A percentile compares a stretch with the other conserved stretches of the same genome.
Conservation (phyloP, 2,888 invertebrate genomes). For the Idaea biselata region DNA sequence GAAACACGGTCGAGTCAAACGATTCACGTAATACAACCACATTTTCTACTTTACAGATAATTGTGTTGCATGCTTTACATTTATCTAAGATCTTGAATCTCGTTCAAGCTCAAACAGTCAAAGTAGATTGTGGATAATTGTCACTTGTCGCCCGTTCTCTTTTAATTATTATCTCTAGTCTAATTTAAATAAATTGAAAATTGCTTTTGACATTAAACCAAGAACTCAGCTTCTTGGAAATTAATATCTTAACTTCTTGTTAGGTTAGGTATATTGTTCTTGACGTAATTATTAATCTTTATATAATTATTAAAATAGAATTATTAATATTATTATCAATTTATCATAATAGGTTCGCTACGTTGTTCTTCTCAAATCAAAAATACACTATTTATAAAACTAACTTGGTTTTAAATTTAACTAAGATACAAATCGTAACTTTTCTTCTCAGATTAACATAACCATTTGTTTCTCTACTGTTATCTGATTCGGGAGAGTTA, state of each 20-base stretch:
- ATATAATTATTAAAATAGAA: no score
- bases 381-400: not conserved
- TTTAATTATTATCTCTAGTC: not conserved
- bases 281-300: no score
- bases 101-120: not conserved
- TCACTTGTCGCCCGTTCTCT: not conserved
- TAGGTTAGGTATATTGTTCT: no score
- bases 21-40: constrained; percentile 49
- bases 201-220: not conserved
- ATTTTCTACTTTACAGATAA: constrained; percentile 59
- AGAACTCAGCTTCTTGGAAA: not conserved
- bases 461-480: constrained; percentile 5
- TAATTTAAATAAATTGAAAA: not conserved
- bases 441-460: not conserved
- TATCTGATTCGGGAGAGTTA: constrained; percentile 12
- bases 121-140: not conserved
- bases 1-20: constrained; percentile 51
- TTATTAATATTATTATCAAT: no score
- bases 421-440: not conserved
- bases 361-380: not conserved
- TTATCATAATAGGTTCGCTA: no score
- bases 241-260: no score
- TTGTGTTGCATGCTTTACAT: constrained; percentile 47
- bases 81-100: constrained; percentile 29
- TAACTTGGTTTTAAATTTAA: not conserved